Base-by-base conservation (phyloP, 2,113 vertebrate genomes). In the Oreochromis aureus region DNA sequence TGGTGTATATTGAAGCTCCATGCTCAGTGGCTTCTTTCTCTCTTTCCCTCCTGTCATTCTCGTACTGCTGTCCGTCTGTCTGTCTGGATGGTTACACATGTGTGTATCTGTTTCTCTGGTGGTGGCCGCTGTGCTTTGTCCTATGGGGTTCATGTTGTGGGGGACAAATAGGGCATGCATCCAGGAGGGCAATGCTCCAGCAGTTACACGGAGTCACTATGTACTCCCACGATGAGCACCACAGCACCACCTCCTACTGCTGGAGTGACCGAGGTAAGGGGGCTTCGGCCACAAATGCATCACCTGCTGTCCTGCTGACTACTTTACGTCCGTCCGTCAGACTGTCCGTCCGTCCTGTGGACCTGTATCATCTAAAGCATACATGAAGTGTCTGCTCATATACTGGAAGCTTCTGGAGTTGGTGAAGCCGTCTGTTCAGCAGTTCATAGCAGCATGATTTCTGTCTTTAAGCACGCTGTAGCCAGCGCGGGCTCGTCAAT, bases 141-240 rank as follows among this genome's bases (percentile, higher is more conserved):
- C 88, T 89, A 93, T 92, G 85, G 94, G 93, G 87, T 93, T 93
- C 93, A 93, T 96, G 81, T 89, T 92, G 93, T 92, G 90, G 93
- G 95, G 95, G 90, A 89, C 61, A 90, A 96, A 90, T 97, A 96
- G 97, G 97, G 95, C 96, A 96, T 96, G 92, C 96, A 89, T 97
- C 97, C 95, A 97, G 97, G 94, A 96, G 96, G 95, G 97, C 97
- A 94, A 96, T 97, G 97, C 97, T 97, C 92, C 97, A 97, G 96
- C 97, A 97, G 95, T 97, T 97, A 82, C 97, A 97, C 1, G 97
- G 97, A 94, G 93, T 97, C 96, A 97, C 97, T 96, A 95, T 97
- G 95, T 97, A 97, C 96, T 98, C 97, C 92, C 97, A 97, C 6
- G 92, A 97, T 34, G 94, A 98, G 87, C 93, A 91, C 95, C 97